Percentiles rank a stretch among this genome's conserved stretches.
phyloP scores from a whole-genome alignment of 2,888 invertebrate genomes.

The Drosophila flavopinicola region DNA sequence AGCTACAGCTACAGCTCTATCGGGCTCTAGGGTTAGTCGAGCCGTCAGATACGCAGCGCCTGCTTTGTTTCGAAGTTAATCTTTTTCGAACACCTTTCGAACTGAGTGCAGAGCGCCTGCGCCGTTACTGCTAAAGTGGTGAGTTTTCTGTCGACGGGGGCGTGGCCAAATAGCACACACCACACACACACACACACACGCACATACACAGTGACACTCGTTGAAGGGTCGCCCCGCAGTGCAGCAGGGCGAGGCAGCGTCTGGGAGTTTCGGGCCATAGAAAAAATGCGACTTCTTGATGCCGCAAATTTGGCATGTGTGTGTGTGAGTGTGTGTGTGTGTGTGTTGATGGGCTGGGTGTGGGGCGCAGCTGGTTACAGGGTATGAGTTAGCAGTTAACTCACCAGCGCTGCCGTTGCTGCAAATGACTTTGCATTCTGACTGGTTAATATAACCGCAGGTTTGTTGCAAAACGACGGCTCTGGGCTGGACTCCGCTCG shows the following conservation, averaged over 20 bases:
- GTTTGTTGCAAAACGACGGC: conserved; percentile 69
- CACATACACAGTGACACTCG: conserved; percentile 11
- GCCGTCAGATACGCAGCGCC: conserved; percentile 21
- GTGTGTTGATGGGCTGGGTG: conserved; percentile 11
- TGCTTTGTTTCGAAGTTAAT: conserved; percentile 29
- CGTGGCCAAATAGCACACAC: conserved; percentile 41
- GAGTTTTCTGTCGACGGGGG: conserved; percentile 40
- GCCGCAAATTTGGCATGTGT: conserved; percentile 80
- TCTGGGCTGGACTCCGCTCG: conserved; percentile 21
- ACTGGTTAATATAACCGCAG: conserved; percentile 84
- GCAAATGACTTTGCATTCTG: conserved; percentile 82
- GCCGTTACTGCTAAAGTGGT: conserved; percentile 36
- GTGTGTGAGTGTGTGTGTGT: conserved; percentile 31
- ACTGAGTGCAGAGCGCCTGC: conserved; percentile 33
- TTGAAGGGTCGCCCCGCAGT: conserved; percentile 6
- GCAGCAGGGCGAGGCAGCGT: conserved; percentile 14
- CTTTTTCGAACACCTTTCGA: conserved; percentile 32
- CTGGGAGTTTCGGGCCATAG: conserved; percentile 59
- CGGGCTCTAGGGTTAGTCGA: neutral
- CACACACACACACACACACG: too few relatives aligned
- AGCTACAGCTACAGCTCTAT: conserved; percentile 9
- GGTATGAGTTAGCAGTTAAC: conserved; percentile 29
- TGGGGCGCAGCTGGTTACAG: conserved; percentile 2
- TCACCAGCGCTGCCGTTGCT: conserved; percentile 49
- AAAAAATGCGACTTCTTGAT: conserved; percentile 84